phyloP scores from a whole-genome alignment of 2,888 invertebrate species.

The Euplagia quadripunctaria region DNA sequence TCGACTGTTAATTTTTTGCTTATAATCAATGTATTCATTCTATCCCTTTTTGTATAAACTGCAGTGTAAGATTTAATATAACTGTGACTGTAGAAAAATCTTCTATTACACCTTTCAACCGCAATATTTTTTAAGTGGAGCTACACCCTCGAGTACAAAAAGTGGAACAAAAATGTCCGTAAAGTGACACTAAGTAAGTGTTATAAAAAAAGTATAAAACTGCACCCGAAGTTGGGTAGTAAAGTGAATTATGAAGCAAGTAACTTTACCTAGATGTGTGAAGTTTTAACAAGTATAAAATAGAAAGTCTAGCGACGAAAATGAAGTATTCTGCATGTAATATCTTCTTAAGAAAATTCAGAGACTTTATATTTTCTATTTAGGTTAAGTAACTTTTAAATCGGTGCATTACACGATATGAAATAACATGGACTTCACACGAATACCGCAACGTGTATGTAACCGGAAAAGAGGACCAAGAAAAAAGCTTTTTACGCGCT shows the following conservation, averaged over 20 bases:
- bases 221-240: constrained; percentile 34
- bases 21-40: neutral
- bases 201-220: constrained; percentile 31
- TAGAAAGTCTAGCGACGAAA: neutral
- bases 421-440: too few species aligned
- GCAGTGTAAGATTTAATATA: neutral
- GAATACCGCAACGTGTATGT: too few species aligned
- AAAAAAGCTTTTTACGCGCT: too few species aligned
- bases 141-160: constrained; percentile 13
- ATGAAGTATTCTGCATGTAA: neutral
- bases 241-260: constrained; percentile 37
- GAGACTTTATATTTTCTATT: neutral
- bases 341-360: constrained; percentile 1
- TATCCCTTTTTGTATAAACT: too few species aligned
- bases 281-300: constrained; percentile 6
- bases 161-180: constrained; percentile 16
- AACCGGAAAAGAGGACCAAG: too few species aligned
- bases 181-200: constrained; percentile 33
- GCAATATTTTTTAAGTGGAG: neutral
- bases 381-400: neutral
- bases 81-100: neutral
- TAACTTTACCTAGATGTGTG: constrained; percentile 12
- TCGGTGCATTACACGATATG: neutral
- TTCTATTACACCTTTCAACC: neutral
- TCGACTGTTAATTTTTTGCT: neutral